Evolutionary conservation across 2,797 vertebrate species (phyloP), one percentile per base, ranked within the genome.

Genomic region (Acrossocheilus wenchowensis): DNA sequence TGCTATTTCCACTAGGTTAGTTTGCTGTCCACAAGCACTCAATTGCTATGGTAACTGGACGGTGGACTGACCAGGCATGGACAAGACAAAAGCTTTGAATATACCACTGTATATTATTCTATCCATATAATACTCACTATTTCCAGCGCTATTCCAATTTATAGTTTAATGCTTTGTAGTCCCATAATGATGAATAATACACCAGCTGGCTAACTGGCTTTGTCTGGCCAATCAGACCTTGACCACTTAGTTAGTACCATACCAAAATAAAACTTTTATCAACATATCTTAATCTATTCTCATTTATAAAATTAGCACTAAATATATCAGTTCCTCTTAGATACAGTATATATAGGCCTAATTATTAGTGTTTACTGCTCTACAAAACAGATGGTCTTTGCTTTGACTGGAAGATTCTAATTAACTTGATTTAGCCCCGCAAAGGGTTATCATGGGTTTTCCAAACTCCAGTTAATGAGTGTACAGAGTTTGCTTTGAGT

Each of bases 401-500:
- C 82, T 82, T 71, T 75, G 84, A 87, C 66, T 86, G 23, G 60
- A 82, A 75, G 50, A 87, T 82, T 87, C n/a, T 69, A 81, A 88
- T 84, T 74, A 82, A 84, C 77, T 87, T 79, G 34, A 15, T 64
- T 75, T 80, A 41, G 79, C 64, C 77, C 23, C 74, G 68, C 43
- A 77, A 66, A 82, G 34, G 71, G 64, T 80, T 60, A 86, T 75
- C 36, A 79, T 68, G 78, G 26, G 80, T 54, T 85, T 80, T 12
- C 77, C 54, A 81, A 86, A 79, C 30, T 82, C 8, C 15, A 81
- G 39, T 72, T 85, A 88, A 83, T 85, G 71, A 89, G 50, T 60
- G 45, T 19, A 15, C 4, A 52, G 17, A 66, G n/a, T 79, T 48
- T 81, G 64, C 57, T 52, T 15, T 43, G 43, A 43, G 43, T 43